Evolutionary conservation across 2,888 invertebrate species (phyloP), one percentile per base, ranked within the genome.

Genomic region (Agrochola lychnidis): DNA sequence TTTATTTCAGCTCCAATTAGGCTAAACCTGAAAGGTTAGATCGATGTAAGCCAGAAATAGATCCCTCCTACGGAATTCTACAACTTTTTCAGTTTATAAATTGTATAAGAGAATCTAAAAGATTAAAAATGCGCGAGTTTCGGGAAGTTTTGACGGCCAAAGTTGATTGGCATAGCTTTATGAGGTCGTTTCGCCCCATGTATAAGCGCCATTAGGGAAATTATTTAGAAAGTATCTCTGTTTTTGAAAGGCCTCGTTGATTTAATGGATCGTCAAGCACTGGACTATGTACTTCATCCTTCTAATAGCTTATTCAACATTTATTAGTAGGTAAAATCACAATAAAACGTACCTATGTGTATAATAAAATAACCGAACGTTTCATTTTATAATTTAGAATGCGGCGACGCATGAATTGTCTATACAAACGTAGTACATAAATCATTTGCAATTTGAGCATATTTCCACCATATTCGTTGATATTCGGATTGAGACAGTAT

Each of bases 191-290:
- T 76, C 66, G 81, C 78, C 36, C 73, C 73, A 59, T 76, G 75
- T 73, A 57, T 70, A 75, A 63, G 59, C 40, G 30, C 76, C 75
- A 75, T 86, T 83, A 80, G 70, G 70, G 59, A 83, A 78, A 80
- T 73, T 78, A 78, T 82, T 82, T 73, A 25, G 48, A 70, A 82
- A 76, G 69, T 79, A 79, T 79, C 56, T 73, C 75, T 76, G 40
- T 62, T 67, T 75, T 70, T 66, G 51, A 61, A 80, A 70, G 30
- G 62, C 63, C 36, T 74, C 22, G 48, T 70, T 66, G 61, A 56
- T 81, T 72, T 66, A 66, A 66, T 71, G 77, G 40, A 56, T 85
- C 69, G 71, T 72, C 48, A 53, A 75, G 68, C n/a, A 64, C 61
- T 48, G 25, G 62, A 67, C 66, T 67, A 63, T 70, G 53, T 48